A percentile compares a stretch with the other conserved stretches of the same genome.
phyloP scores from a whole-genome alignment of 2,113 vertebrate genomes.

The Pteropus alecto region DNA sequence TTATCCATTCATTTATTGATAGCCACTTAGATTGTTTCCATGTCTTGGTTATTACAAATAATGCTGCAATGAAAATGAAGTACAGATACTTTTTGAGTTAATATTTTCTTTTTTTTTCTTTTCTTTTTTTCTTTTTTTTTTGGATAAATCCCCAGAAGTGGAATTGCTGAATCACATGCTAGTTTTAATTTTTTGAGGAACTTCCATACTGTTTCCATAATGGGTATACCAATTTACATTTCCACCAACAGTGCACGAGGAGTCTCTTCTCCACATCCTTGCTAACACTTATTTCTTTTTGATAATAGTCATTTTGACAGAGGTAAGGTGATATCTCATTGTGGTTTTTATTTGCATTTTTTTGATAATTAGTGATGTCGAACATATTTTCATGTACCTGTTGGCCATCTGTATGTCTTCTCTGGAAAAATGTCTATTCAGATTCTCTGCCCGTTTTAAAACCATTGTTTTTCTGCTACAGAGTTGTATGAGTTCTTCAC shows the following conservation, averaged over 20 bases:
- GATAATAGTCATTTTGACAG: not conserved
- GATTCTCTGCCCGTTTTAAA: not conserved
- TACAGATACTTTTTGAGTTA: not conserved
- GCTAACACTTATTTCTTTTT: not conserved
- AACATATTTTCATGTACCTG: not conserved
- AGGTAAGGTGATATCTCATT: not conserved
- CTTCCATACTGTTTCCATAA: not conserved
- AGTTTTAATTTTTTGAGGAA: not conserved
- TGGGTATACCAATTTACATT: not conserved
- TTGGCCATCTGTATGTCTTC: not conserved
- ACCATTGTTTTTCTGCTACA: not conserved
- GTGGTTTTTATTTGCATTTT: not conserved
- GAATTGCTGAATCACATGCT: not conserved
- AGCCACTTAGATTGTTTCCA: not conserved
- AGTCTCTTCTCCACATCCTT: not conserved
- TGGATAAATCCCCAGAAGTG: not conserved
- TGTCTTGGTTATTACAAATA: not conserved
- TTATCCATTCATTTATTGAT: not conserved
- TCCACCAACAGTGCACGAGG: not conserved
- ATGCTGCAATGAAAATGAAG: too few relatives aligned
- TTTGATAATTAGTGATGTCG: not conserved
- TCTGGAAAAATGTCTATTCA: not conserved
- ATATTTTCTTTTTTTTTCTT: not conserved
- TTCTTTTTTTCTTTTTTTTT: not conserved
- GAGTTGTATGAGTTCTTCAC: not conserved